Percentiles rank a stretch among this genome's conserved stretches.
phyloP scores from a whole-genome alignment of 2,888 invertebrate species.

The Salticus scenicus region DNA sequence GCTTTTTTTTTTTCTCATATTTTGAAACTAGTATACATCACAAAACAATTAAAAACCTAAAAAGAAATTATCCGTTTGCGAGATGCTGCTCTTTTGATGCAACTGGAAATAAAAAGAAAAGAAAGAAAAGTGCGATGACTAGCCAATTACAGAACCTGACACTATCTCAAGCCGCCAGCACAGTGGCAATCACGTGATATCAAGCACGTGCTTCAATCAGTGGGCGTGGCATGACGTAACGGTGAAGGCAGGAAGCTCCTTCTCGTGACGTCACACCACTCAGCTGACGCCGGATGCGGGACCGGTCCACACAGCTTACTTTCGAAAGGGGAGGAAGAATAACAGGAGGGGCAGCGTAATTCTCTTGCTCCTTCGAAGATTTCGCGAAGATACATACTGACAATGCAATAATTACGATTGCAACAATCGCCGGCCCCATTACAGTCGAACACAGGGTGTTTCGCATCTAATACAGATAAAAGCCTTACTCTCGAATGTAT shows the following conservation, averaged over 20 bases:
- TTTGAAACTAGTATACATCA: too few species aligned
- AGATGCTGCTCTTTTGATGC: too few species aligned
- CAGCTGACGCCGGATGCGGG: slow-evolving; percentile 67
- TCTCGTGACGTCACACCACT: slow-evolving; percentile 64
- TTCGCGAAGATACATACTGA: slow-evolving; percentile 10
- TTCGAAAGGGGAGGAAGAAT: slow-evolving; percentile 11
- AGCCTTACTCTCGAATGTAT: not conserved
- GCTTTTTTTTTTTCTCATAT: too few species aligned
- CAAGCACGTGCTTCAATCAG: slow-evolving; percentile 65
- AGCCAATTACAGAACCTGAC: slow-evolving; percentile 41
- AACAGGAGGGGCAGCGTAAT: not conserved
- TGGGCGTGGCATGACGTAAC: slow-evolving; percentile 66
- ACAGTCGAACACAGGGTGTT: not conserved
- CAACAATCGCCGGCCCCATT: not conserved
- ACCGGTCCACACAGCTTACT: slow-evolving; percentile 39
- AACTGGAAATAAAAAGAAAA: too few species aligned
- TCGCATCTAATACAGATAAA: slow-evolving; percentile 3
- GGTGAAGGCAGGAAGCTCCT: slow-evolving; percentile 50
- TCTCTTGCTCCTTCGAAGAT: not conserved
- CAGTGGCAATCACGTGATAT: slow-evolving; percentile 58
- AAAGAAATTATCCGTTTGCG: too few species aligned
- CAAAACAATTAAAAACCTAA: too few species aligned
- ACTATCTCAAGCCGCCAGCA: slow-evolving; percentile 26
- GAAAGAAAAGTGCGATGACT: slow-evolving; percentile 41
- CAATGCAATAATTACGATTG: slow-evolving; percentile 9